phyloP scores from a whole-genome alignment of 2,888 invertebrate species.

The Chymomyza caudatula region DNA sequence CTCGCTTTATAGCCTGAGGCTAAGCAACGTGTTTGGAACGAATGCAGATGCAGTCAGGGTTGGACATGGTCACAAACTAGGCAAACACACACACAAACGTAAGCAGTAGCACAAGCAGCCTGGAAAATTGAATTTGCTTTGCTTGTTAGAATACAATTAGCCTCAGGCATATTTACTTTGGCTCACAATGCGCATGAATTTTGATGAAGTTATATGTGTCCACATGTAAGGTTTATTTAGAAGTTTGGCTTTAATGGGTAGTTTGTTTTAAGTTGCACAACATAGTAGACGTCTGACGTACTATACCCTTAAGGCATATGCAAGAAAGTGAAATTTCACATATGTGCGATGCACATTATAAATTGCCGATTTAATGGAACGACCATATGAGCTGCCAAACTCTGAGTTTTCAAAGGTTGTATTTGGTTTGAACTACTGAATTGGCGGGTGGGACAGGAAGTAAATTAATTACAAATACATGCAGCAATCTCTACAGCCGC shows the following conservation, averaged over 20 bases:
- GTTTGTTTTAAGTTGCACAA: neutral
- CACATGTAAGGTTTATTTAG: neutral
- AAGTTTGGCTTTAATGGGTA: neutral
- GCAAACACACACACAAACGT: constrained; percentile 1
- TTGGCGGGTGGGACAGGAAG: no score
- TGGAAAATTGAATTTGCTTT: constrained; percentile 72
- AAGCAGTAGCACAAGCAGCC: constrained; percentile 57
- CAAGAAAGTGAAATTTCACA: neutral
- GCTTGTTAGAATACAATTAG: constrained; percentile 77
- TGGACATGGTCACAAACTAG: constrained; percentile 27
- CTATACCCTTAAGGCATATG: neutral
- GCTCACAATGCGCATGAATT: constrained; percentile 29
- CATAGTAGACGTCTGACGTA: neutral
- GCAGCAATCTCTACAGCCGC: no score
- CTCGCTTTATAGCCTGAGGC: constrained; percentile 12
- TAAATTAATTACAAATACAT: no score
- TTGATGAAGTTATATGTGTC: constrained; percentile 48
- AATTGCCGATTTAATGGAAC: neutral
- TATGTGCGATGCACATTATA: neutral
- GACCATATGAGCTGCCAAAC: no score
- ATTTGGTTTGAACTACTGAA: neutral
- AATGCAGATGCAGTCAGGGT: constrained; percentile 61
- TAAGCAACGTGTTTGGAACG: constrained; percentile 55
- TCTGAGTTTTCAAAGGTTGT: neutral
- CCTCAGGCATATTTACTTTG: constrained; percentile 67